A percentile compares a stretch with the other conserved stretches of the same genome.
These are phyloP conservation scores for Anarhynchus alexandrinus DNA, from an alignment of 2,113 vertebrate genomes.

Conservation along the genomic window DNA sequence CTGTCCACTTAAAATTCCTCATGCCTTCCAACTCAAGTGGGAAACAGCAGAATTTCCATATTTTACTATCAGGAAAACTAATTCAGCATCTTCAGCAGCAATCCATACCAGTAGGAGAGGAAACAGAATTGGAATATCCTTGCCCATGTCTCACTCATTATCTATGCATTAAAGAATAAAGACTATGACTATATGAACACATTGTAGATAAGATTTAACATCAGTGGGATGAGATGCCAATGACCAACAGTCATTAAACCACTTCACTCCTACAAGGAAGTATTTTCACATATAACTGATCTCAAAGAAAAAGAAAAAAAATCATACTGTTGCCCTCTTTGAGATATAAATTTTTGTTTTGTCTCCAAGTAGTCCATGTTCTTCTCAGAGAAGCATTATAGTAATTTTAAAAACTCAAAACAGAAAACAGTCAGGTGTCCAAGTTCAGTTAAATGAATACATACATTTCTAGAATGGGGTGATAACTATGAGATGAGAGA, in stretches of 20 bases:
- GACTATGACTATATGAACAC: not conserved
- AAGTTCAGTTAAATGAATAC: not conserved
- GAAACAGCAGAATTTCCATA: not conserved
- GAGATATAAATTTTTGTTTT: not conserved
- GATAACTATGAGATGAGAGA: fast-evolving
- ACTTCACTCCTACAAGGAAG: not conserved
- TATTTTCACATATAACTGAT: not conserved
- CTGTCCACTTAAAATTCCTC: not conserved
- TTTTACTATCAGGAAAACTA: not conserved
- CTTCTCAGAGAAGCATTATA: not conserved
- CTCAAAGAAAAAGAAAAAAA: not conserved
- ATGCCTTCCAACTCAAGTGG: not conserved
- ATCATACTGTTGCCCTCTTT: not conserved
- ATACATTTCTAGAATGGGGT: not conserved
- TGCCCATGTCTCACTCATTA: not conserved
- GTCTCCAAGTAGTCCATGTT: not conserved
- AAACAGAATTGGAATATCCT: not conserved
- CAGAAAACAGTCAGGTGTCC: not conserved
- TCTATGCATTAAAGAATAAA: not conserved
- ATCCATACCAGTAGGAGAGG: not conserved
- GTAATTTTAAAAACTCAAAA: not conserved
- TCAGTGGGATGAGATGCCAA: not conserved
- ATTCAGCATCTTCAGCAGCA: not conserved
- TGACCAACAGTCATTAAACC: not conserved
- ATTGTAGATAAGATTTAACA: not conserved